A percentile compares a stretch with the other conserved stretches of the same genome.
These are phyloP conservation scores for Eilema depressum DNA, from an alignment of 2,888 invertebrate genomes.

Conservation along the genomic window DNA sequence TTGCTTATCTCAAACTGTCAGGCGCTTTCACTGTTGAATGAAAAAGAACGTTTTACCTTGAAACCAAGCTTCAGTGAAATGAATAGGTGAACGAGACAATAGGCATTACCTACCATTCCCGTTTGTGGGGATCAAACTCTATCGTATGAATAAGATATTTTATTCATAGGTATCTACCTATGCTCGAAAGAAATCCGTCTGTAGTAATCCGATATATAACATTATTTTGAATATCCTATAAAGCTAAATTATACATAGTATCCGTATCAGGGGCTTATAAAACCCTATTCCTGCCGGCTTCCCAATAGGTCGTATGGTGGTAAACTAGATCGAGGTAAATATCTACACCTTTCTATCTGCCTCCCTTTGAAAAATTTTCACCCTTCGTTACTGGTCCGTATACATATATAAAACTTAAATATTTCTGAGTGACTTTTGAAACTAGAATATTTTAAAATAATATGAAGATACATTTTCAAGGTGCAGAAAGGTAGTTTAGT, in stretches of 20 bases:
- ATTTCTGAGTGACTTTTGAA: not conserved
- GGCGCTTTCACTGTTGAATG: slow-evolving; percentile 54
- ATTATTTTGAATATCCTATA: not conserved
- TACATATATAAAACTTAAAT: not conserved
- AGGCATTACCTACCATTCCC: slow-evolving; percentile 35
- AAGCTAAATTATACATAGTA: not conserved
- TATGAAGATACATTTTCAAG: too few species aligned
- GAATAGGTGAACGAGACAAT: slow-evolving; percentile 43
- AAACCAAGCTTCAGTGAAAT: slow-evolving; percentile 35
- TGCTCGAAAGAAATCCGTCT: not conserved
- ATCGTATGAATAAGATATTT: slow-evolving; percentile 14
- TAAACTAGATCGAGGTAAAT: too few species aligned
- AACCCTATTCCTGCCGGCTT: too few species aligned
- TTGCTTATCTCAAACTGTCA: slow-evolving; percentile 65
- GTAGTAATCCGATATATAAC: not conserved
- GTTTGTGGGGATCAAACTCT: slow-evolving; percentile 24
- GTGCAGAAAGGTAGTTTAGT: not conserved
- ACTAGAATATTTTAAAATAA: too few species aligned
- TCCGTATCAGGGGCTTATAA: too few species aligned
- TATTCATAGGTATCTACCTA: not conserved
- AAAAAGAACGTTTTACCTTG: slow-evolving; percentile 45
- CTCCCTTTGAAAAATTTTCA: too few species aligned
- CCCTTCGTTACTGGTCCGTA: too few species aligned
- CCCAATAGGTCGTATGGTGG: too few species aligned
- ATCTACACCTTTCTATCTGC: too few species aligned